A percentile compares a stretch with the other conserved stretches of the same genome.
Conservation (phyloP, 2,797 vertebrate species). For the Xenopus petersii region DNA sequence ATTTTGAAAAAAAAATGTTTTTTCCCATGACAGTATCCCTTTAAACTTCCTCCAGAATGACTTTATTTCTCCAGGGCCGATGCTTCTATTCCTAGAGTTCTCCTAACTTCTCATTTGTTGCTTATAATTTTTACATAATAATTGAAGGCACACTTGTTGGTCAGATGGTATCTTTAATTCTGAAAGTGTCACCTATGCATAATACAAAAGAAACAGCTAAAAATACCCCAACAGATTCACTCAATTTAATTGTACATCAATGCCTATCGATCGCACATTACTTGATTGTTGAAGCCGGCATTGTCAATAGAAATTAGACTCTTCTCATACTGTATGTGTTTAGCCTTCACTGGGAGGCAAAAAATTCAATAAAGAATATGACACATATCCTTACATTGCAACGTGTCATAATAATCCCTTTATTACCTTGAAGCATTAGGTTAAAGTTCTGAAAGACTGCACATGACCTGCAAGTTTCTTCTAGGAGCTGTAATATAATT, state of each 20-base stretch:
- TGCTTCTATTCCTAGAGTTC: too few species aligned
- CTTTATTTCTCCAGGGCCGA: too few species aligned
- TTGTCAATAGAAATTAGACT: slow-evolving; percentile 9
- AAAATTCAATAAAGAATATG: background rate
- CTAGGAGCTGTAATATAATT: background rate
- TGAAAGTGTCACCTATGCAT: background rate
- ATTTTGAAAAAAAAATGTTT: too few species aligned
- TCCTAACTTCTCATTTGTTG: too few species aligned
- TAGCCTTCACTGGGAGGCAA: background rate
- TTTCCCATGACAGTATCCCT: too few species aligned
- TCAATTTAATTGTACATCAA: slow-evolving; percentile 5
- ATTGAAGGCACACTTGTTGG: background rate
- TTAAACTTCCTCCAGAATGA: too few species aligned
- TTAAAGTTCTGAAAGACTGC: background rate
- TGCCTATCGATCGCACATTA: background rate
- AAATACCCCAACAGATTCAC: background rate
- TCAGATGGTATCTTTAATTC: background rate
- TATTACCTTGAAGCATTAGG: background rate
- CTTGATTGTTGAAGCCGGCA: background rate
- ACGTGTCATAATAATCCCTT: slow-evolving; percentile 7
- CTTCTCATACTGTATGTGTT: background rate
- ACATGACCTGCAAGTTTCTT: slow-evolving; percentile 14
- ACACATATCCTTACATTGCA: slow-evolving; percentile 1
- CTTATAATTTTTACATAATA: too few species aligned
- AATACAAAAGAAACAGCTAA: background rate